Evolutionary conservation across 1,140 invertebrate species (phyloP).

Genomic region (Tyrophagus putrescentiae): DNA sequence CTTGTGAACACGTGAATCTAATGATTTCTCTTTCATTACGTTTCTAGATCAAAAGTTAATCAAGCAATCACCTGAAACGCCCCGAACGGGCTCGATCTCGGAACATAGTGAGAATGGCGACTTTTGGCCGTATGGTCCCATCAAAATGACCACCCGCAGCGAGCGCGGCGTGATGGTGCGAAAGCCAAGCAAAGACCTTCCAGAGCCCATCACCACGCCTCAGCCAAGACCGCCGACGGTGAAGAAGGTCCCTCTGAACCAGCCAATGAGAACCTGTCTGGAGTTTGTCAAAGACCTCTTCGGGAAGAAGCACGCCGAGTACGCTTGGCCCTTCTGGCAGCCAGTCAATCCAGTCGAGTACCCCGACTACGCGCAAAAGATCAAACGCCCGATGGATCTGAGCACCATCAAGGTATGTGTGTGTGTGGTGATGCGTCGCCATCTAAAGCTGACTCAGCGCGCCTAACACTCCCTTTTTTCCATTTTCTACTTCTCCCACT

Average conservation of each 20-base stretch:
- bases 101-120: not conserved
- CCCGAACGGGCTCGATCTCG: not conserved
- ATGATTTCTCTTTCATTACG: conserved; percentile 1
- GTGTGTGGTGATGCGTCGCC: not conserved
- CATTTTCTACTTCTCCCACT: conserved; percentile 2
- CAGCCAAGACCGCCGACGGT: not conserved
- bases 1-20: not conserved
- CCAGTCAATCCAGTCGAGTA: not conserved
- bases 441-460: too few species aligned
- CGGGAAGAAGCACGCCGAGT: conserved; percentile 12
- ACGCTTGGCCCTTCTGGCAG: conserved; percentile 19
- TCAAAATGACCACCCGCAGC: conserved; percentile 12
- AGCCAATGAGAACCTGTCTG: conserved; percentile 5
- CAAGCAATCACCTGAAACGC: not conserved
- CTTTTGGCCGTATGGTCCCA: not conserved
- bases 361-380: conserved; percentile 4
- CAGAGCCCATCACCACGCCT: conserved; percentile 1
- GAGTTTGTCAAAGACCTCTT: conserved; percentile 17
- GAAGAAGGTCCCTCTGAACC: conserved; percentile 13
- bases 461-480: too few species aligned
- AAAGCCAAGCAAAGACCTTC: conserved; percentile 13
- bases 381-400: conserved; percentile 17
- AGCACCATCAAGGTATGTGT: conserved; percentile 11
- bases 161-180: conserved; percentile 7
- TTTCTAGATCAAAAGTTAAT: conserved; percentile 11